Evolutionary conservation across 23 tunicate species (phyloP).

Genomic region (Ciona savignyi): DNA sequence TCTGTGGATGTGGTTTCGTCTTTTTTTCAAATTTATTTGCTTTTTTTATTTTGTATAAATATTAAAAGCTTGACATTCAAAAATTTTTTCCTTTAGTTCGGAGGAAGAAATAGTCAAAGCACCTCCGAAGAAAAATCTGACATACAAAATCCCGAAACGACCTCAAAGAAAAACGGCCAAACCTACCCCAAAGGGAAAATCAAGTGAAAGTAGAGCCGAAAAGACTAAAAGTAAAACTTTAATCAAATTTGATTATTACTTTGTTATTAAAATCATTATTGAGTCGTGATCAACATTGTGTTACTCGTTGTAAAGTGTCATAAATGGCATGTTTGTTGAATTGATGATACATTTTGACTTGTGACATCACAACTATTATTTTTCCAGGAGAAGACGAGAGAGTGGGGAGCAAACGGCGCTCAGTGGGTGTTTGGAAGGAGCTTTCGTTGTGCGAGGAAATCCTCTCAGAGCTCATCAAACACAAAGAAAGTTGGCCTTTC

Average conservation of each 20-base stretch:
- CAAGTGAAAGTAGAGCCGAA: neutral
- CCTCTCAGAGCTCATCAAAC: constrained; percentile 62
- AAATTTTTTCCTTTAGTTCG: constrained; percentile 24
- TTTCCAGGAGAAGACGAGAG: constrained; percentile 3
- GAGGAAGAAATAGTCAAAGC: constrained; percentile 32
- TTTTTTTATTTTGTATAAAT: no score
- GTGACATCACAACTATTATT: no score
- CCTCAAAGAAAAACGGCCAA: constrained; percentile 4
- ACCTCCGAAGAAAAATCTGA: constrained; percentile 40
- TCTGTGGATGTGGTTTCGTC: neutral
- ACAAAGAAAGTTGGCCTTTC: constrained; percentile 86
- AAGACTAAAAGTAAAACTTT: neutral
- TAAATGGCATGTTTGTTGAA: no score
- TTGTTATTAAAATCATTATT: no score
- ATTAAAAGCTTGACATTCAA: no score
- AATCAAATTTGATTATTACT: no score
- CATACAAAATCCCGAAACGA: constrained; percentile 38
- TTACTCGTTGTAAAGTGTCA: no score
- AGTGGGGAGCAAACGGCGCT: constrained; percentile 50
- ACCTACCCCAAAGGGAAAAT: neutral
- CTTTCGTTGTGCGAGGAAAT: constrained; percentile 57
- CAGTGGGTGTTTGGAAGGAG: constrained; percentile 70
- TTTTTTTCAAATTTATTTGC: no score
- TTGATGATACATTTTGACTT: no score
- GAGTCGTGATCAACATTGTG: no score